Base-by-base conservation (phyloP, 2,888 invertebrate species). In the Hemithea aestivaria region DNA sequence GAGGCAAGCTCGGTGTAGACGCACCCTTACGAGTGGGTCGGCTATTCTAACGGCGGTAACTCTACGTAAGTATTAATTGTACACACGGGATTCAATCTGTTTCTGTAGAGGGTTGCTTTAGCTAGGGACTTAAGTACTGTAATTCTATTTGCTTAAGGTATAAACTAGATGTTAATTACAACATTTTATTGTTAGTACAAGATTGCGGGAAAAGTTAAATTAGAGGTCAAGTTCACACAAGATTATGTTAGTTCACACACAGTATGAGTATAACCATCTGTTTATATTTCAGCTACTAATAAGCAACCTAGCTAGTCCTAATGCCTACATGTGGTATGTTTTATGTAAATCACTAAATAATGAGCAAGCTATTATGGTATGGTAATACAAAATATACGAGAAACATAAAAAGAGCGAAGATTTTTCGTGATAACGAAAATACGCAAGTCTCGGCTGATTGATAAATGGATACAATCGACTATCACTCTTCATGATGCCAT, bases 141-240 rank as follows among this genome's bases (percentile, higher is more conserved):
- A 31, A 33, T 27, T 28, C 10, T 44, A 34, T 37, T 34, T 44
- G 22, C 32, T 39, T 33, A 10, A 34, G 45, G 54, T 47, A 48
- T 34, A 51, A 50, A 45, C 43, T 24, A 32, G 38, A 48, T 50
- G 52, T 58, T 57, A 58, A 48, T 45, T 45, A 51, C 55, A 47
- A 56, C 12, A 48, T 51, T 52, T 40, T 38, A 27, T 42, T 48
- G 45, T 50, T 49, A 51, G 42, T 41, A 46, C 27, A 40, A 45
- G 56, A 47, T 49, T 38, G 56, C 59, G 32, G 27, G 30, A 45
- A 53, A 54, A 49, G 31, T 62, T 53, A 56, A n/a, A 51, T 28
- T 21, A 29, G 10, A 28, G 20, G 25, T 45, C 35, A 35, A 20
- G 32, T 39, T 11, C 20, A 43, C 37, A 35, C 26, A 30, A 10